Evolutionary conservation across 2,888 invertebrate species (phyloP).

Genomic region (Torymus texanus): DNA sequence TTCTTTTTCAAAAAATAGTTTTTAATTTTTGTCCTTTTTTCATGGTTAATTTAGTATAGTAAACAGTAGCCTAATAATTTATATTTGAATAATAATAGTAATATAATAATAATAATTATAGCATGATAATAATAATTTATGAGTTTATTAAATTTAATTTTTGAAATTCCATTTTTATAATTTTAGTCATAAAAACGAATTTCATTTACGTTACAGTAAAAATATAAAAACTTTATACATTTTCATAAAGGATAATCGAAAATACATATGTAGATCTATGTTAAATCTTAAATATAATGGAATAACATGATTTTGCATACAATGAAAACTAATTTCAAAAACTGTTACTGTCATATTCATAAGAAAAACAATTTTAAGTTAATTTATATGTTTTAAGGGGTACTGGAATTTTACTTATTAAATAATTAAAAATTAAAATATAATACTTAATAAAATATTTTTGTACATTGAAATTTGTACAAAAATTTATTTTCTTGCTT

Average conservation of each 20-base stretch:
- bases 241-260: constrained; percentile 18
- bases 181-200: constrained; percentile 16
- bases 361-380: constrained; percentile 2
- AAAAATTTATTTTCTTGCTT: background rate
- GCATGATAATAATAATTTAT: constrained; percentile 30
- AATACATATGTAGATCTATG: constrained; percentile 7
- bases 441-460: too few relatives aligned
- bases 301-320: constrained; percentile 26
- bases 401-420: too few relatives aligned
- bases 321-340: constrained; percentile 33
- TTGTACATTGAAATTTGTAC: background rate
- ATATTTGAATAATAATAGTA: background rate
- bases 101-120: too few relatives aligned
- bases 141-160: constrained; percentile 13
- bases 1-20: constrained; percentile 50
- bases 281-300: constrained; percentile 23
- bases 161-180: constrained; percentile 21
- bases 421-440: too few relatives aligned
- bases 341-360: constrained; percentile 34
- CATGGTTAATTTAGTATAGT: constrained; percentile 40
- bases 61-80: constrained; percentile 25
- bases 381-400: constrained; percentile 7
- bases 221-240: constrained; percentile 33
- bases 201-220: constrained; percentile 19
- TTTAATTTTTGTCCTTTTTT: constrained; percentile 20